Evolutionary conservation across 1,140 invertebrate species (phyloP).

Genomic region (Drosophila fuyamai): DNA sequence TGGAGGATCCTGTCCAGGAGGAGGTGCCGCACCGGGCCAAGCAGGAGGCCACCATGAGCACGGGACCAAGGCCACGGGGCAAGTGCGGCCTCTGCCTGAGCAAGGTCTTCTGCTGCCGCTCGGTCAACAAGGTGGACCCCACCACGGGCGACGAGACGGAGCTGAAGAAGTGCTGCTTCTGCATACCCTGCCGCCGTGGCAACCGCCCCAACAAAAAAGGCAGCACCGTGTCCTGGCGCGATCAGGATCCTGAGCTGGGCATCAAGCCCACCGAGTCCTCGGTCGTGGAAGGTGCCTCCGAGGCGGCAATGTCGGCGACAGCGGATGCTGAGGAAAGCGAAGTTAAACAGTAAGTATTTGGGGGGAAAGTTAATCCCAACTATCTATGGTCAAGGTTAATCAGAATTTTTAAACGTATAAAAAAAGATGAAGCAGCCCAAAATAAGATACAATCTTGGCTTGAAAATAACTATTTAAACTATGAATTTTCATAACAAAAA

Average conservation of each 20-base stretch:
- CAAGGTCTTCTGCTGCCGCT: constrained; percentile 82
- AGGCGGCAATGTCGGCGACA: constrained; percentile 43
- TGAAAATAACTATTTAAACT: too few species aligned
- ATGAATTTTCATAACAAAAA: too few species aligned
- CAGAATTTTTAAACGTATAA: too few species aligned
- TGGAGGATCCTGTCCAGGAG: constrained; percentile 21
- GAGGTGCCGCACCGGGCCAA: neutral
- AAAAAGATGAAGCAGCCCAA: too few species aligned
- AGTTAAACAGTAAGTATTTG: constrained; percentile 55
- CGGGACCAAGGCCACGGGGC: constrained; percentile 48
- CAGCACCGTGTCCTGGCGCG: constrained; percentile 76
- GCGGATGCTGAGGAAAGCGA: constrained; percentile 40
- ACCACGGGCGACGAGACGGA: constrained; percentile 77
- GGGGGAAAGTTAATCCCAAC: too few species aligned
- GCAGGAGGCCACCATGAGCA: constrained; percentile 47
- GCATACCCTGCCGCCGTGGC: constrained; percentile 76
- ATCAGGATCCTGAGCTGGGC: constrained; percentile 77
- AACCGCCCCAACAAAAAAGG: constrained; percentile 51
- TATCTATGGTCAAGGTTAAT: too few species aligned
- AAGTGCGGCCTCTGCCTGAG: constrained; percentile 75
- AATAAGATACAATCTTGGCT: too few species aligned
- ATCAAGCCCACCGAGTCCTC: constrained; percentile 72
- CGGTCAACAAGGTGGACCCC: constrained; percentile 80
- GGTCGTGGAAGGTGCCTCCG: constrained; percentile 74
- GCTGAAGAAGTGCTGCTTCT: constrained; percentile 76